Evolutionary conservation across 1,140 invertebrate species (phyloP).

Genomic region (Aphelenchoides fujianensis): DNA sequence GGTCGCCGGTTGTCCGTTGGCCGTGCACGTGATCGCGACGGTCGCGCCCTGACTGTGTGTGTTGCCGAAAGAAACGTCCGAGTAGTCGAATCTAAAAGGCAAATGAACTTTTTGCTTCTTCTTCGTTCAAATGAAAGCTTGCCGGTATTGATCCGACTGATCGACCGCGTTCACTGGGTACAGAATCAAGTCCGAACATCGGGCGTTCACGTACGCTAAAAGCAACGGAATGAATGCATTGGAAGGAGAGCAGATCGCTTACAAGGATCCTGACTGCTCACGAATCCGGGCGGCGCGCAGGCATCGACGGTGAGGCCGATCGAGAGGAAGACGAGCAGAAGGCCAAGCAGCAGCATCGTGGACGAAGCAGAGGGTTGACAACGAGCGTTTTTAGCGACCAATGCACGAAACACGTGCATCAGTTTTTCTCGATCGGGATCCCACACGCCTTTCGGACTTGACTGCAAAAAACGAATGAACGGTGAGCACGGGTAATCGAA

Average conservation of each 20-base stretch:
- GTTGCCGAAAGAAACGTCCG: slow-evolving; percentile 59
- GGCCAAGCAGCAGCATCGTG: not conserved
- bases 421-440: not conserved
- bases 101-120: slow-evolving; percentile 7
- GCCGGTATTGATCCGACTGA: slow-evolving; percentile 60
- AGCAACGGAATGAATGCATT: too few relatives aligned
- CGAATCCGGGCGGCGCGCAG: slow-evolving; percentile 50
- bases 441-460: not conserved
- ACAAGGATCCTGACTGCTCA: slow-evolving; percentile 49
- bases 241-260: too few relatives aligned
- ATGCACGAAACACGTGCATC: too few relatives aligned
- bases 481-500: too few relatives aligned
- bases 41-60: slow-evolving; percentile 58
- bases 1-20: slow-evolving; percentile 60
- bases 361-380: too few relatives aligned
- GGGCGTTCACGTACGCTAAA: slow-evolving; percentile 57
- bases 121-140: not conserved
- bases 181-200: slow-evolving; percentile 60
- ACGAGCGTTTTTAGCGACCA: too few relatives aligned
- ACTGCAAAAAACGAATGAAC: not conserved
- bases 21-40: slow-evolving; percentile 60
- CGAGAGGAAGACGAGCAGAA: not conserved
- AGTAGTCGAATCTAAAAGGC: slow-evolving; percentile 57
- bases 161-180: slow-evolving; percentile 61
- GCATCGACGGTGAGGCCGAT: not conserved